Evolutionary conservation across 2,888 invertebrate genomes (phyloP).

Genomic region (Linyphia triangularis): DNA sequence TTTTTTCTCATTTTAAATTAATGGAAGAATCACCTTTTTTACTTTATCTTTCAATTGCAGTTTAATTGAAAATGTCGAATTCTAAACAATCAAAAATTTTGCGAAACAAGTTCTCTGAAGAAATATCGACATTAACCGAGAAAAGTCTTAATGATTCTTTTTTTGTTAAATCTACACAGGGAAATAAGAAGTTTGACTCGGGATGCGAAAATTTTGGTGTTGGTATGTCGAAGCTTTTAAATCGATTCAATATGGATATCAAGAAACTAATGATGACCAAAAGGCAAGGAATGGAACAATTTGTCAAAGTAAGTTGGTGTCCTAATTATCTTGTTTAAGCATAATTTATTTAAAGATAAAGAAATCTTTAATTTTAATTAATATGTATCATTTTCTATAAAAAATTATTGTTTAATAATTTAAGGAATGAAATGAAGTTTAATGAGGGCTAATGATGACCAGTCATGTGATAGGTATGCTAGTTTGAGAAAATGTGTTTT

Average conservation of each 20-base stretch:
- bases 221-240: slow-evolving; percentile 7
- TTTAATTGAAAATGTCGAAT: neutral
- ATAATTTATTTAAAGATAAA: neutral
- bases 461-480: too few species aligned
- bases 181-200: neutral
- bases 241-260: slow-evolving; percentile 11
- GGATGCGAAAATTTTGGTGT: neutral
- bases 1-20: neutral
- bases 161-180: neutral
- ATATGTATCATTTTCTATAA: neutral
- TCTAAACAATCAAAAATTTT: neutral
- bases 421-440: too few species aligned
- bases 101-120: neutral
- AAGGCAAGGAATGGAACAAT: neutral
- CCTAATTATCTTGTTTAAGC: too few species aligned
- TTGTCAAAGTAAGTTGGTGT: slow-evolving; percentile 34
- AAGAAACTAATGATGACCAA: slow-evolving; percentile 6
- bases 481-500: too few species aligned
- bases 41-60: too few species aligned
- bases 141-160: neutral
- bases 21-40: too few species aligned
- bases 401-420: neutral
- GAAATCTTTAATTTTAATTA: neutral
- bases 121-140: neutral
- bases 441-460: too few species aligned